phyloP scores from a whole-genome alignment of 2,888 invertebrate species.

The Cecidostiba fungosa region DNA sequence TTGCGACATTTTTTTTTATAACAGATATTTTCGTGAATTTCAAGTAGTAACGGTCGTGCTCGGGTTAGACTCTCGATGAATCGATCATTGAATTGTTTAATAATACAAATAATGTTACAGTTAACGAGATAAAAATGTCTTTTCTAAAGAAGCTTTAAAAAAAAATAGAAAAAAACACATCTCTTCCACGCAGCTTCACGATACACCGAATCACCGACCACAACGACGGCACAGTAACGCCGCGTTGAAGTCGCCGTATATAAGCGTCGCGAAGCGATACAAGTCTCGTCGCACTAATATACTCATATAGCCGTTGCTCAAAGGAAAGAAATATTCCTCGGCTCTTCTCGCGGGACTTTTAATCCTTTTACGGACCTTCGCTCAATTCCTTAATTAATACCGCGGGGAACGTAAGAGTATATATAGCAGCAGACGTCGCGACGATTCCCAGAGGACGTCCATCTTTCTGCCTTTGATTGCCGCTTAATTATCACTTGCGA shows the following conservation, averaged over 20 bases:
- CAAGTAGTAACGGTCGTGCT: neutral
- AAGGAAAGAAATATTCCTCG: neutral
- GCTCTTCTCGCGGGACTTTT: constrained; percentile 61
- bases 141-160: too few relatives aligned
- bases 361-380: constrained; percentile 66
- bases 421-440: constrained; percentile 30
- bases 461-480: constrained; percentile 57
- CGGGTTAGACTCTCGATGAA: neutral
- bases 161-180: neutral
- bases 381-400: constrained; percentile 78
- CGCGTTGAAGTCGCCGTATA: constrained; percentile 60
- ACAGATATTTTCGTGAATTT: neutral
- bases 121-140: too few relatives aligned
- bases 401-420: constrained; percentile 58
- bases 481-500: constrained; percentile 52
- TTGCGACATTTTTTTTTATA: neutral
- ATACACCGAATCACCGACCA: neutral
- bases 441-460: constrained; percentile 55
- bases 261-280: neutral
- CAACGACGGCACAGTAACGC: neutral
- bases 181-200: neutral
- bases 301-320: neutral
- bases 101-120: too few relatives aligned
- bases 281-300: neutral
- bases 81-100: too few relatives aligned